These are phyloP conservation scores for Spongilla lacustris DNA, from an alignment of 37 sponge, comb jelly and placozoan species.

Conservation along the genomic window DNA sequence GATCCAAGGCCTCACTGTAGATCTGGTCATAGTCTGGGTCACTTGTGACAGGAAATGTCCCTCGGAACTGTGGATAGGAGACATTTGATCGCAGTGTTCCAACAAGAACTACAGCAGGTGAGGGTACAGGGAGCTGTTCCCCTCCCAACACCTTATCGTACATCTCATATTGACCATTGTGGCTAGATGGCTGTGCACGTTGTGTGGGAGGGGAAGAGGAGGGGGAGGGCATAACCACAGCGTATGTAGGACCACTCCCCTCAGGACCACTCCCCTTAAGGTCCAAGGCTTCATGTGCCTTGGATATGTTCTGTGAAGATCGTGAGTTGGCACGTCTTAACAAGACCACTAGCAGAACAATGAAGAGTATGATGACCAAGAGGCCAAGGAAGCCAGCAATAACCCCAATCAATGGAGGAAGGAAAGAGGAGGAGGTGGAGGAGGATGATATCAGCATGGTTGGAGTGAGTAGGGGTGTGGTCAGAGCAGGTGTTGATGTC, in stretches of 20 bases:
- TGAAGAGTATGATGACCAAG: not conserved
- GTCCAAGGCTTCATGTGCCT: not conserved
- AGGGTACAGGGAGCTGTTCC: not conserved
- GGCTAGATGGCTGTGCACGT: not conserved
- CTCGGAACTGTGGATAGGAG: not conserved
- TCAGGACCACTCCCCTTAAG: not conserved
- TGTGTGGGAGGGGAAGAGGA: not conserved
- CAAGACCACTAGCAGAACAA: not conserved
- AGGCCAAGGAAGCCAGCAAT: not conserved
- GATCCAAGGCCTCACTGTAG: conserved; percentile 55
- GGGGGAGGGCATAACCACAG: not conserved
- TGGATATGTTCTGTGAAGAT: not conserved
- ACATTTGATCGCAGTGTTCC: not conserved
- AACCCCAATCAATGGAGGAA: not conserved
- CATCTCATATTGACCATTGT: not conserved
- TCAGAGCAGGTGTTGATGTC: not conserved
- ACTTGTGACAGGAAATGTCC: not conserved
- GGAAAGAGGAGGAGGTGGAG: not conserved
- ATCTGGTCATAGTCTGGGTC: conserved; percentile 19
- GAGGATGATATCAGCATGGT: not conserved
- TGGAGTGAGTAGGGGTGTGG: not conserved
- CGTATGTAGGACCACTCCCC: no score
- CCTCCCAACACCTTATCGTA: not conserved
- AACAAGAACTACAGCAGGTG: not conserved
- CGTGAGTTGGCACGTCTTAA: not conserved